phyloP scores from a whole-genome alignment of 2,797 vertebrate species.

The Masticophis lateralis region DNA sequence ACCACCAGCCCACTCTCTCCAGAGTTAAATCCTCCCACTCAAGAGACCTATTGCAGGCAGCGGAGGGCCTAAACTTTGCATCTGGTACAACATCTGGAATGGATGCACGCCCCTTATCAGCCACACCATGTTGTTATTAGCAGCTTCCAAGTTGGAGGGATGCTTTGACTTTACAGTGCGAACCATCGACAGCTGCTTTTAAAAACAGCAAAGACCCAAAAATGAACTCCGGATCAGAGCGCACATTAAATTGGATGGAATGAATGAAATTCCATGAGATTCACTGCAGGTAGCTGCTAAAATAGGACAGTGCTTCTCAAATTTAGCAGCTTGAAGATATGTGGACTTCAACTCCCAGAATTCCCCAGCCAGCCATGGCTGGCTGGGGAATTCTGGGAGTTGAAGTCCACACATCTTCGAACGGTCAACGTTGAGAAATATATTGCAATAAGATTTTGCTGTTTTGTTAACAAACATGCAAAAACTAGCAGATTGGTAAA shows the following conservation, averaged over 20 bases:
- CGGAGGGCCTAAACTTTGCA: neutral
- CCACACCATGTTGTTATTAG: neutral
- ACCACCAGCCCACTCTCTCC: too few relatives aligned
- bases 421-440: too few relatives aligned
- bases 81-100: neutral
- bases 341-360: neutral
- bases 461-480: too few relatives aligned
- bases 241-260: neutral
- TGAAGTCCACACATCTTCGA: too few relatives aligned
- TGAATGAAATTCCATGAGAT: neutral
- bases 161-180: neutral
- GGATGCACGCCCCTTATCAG: neutral
- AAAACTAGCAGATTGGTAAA: too few relatives aligned
- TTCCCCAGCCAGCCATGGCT: neutral
- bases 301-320: neutral
- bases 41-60: neutral
- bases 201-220: neutral
- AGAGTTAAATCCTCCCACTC: too few relatives aligned
- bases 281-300: neutral
- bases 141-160: neutral
- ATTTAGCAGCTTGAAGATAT: too few relatives aligned
- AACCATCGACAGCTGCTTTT: neutral
- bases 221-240: too few relatives aligned
- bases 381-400: neutral
- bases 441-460: too few relatives aligned